Conservation (phyloP, 92 coral and sea anemone genomes). For the Siderastrea siderea region DNA sequence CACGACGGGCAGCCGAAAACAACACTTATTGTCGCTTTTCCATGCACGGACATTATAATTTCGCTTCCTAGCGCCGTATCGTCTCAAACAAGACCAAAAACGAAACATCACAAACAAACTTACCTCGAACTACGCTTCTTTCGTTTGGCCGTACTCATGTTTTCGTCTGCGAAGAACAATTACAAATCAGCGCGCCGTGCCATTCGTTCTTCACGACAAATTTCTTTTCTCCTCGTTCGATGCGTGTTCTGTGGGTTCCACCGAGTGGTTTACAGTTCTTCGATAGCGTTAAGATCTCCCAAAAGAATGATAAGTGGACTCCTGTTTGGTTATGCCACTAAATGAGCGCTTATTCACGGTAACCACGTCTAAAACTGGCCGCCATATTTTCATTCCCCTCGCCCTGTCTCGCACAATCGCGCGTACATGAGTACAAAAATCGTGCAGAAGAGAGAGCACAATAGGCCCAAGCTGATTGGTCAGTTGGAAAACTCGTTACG, state of each 20-base stretch:
- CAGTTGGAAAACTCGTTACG: constrained; percentile 60
- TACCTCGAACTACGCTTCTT: constrained; percentile 96
- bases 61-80: constrained; percentile 20
- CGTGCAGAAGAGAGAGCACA: constrained; percentile 81
- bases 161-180: constrained; percentile 21
- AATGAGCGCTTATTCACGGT: constrained; percentile 25
- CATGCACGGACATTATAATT: constrained; percentile 16
- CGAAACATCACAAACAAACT: constrained; percentile 19
- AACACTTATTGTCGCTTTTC: constrained; percentile 15
- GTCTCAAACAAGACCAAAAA: neutral
- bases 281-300: neutral
- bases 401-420: constrained; percentile 26
- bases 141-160: constrained; percentile 90
- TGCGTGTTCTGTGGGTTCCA: constrained; percentile 1
- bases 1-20: constrained; percentile 18
- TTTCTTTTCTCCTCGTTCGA: constrained; percentile 7
- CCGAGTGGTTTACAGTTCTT: neutral
- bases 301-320: neutral
- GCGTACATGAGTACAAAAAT: constrained; percentile 25
- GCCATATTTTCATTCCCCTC: constrained; percentile 31
- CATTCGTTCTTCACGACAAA: constrained; percentile 13
- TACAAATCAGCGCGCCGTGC: constrained; percentile 17
- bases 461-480: constrained; percentile 87
- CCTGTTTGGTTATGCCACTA: constrained; percentile 23
- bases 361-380: constrained; percentile 17